Conservation (phyloP, 2,797 vertebrate genomes). For the Alfaro cultratus region DNA sequence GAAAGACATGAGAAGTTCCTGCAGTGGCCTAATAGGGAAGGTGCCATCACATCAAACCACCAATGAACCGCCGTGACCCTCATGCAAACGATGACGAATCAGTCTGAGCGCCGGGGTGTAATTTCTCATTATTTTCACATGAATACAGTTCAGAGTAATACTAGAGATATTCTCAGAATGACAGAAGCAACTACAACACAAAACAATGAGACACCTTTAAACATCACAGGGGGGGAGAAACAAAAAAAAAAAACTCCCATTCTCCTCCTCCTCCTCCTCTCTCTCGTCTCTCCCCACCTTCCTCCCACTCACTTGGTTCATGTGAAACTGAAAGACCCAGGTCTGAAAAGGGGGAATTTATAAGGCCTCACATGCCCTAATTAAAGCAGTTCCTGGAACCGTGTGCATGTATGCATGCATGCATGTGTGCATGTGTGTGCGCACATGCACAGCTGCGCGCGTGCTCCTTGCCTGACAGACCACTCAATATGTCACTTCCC, state of each 20-base stretch:
- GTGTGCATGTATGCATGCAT: constrained; percentile 42
- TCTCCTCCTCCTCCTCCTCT: constrained; percentile 45
- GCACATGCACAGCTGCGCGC: constrained; percentile 17
- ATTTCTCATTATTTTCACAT: constrained; percentile 21
- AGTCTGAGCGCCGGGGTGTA: neutral
- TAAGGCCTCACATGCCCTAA: constrained; percentile 75
- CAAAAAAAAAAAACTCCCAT: constrained; percentile 34
- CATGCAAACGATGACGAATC: constrained; percentile 1
- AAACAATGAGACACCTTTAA: constrained; percentile 38
- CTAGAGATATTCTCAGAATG: neutral
- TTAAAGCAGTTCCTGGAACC: constrained; percentile 76
- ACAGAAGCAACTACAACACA: neutral
- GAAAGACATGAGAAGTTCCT: neutral
- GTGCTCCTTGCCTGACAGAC: constrained; percentile 61
- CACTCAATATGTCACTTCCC: constrained; percentile 67
- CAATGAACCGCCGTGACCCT: constrained; percentile 8
- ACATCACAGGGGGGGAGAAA: constrained; percentile 23
- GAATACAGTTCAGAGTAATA: constrained; percentile 2
- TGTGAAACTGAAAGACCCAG: constrained; percentile 78
- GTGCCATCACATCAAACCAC: neutral
- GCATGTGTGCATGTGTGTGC: constrained; percentile 2
- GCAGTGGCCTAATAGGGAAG: neutral
- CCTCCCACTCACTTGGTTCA: constrained; percentile 59
- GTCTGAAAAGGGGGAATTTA: constrained; percentile 80
- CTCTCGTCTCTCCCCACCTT: constrained; percentile 46